These are phyloP conservation scores for Hippoglossus stenolepis DNA, from an alignment of 2,113 vertebrate species.

Conservation along the genomic window DNA sequence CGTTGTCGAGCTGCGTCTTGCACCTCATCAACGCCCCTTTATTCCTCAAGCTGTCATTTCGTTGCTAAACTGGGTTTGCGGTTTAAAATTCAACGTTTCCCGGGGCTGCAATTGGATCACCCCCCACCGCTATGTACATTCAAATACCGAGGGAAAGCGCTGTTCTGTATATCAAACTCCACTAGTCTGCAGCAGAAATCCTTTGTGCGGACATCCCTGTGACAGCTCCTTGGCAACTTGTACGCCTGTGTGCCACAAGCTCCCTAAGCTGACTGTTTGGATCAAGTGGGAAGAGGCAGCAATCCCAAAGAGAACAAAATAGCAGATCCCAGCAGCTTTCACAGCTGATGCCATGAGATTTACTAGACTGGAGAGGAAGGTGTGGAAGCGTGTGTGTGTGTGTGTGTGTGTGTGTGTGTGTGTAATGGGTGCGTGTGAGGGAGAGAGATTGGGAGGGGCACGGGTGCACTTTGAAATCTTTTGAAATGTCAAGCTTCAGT, in stretches of 20 bases:
- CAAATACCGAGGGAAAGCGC: slow-evolving; percentile 67
- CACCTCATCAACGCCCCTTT: not conserved
- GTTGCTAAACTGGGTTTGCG: slow-evolving; percentile 52
- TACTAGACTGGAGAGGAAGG: slow-evolving; percentile 64
- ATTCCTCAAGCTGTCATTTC: slow-evolving; percentile 63
- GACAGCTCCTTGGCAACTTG: slow-evolving; percentile 81
- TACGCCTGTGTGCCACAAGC: slow-evolving; percentile 72
- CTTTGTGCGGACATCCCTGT: slow-evolving; percentile 78
- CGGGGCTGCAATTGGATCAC: slow-evolving; percentile 67
- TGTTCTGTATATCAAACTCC: slow-evolving; percentile 76
- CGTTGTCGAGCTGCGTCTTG: slow-evolving; percentile 50
- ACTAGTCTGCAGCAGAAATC: slow-evolving; percentile 70
- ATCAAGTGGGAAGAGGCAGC: slow-evolving; percentile 80
- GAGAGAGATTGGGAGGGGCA: slow-evolving; percentile 20
- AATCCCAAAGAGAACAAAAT: slow-evolving; percentile 81
- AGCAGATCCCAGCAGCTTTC: slow-evolving; percentile 81
- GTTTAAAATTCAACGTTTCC: slow-evolving; percentile 52
- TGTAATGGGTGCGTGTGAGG: not conserved
- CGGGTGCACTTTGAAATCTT: slow-evolving; percentile 72
- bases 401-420: slow-evolving; percentile 3
- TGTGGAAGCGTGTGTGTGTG: slow-evolving; percentile 27
- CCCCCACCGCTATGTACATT: slow-evolving; percentile 67
- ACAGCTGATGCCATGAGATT: slow-evolving; percentile 76
- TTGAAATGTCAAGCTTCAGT: slow-evolving; percentile 74
- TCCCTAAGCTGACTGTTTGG: slow-evolving; percentile 80